Conservation (phyloP, 2,113 vertebrate species). For the Neogobius melanostomus region DNA sequence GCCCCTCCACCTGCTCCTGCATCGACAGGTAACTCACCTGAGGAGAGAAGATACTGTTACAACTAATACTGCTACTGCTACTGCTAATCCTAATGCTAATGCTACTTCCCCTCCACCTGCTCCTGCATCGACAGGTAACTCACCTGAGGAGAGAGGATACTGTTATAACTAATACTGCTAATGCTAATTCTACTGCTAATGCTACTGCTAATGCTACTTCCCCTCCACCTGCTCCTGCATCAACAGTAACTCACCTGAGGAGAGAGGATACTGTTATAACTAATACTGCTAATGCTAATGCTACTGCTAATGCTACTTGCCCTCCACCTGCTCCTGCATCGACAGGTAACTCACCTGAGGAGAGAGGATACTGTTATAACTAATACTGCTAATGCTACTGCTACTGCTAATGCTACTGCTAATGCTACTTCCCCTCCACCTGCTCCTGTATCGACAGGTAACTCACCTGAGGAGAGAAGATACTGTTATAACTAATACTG, state of each 20-base stretch:
- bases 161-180: background rate
- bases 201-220: too few species aligned
- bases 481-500: background rate
- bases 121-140: slow-evolving; percentile 92
- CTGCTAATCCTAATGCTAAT: too few species aligned
- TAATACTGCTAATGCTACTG: too few species aligned
- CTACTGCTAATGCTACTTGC: background rate
- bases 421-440: slow-evolving; percentile 71
- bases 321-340: slow-evolving; percentile 88
- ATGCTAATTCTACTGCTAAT: too few species aligned
- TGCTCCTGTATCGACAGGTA: slow-evolving; percentile 91
- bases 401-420: too few species aligned
- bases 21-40: slow-evolving; percentile 94
- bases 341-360: slow-evolving; percentile 91
- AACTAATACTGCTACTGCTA: background rate
- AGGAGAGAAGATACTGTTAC: background rate
- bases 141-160: slow-evolving; percentile 76
- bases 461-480: slow-evolving; percentile 81
- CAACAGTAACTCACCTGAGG: slow-evolving; percentile 91
- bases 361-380: background rate
- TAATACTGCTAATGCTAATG: background rate
- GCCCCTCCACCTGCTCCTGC: slow-evolving; percentile 86
- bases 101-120: slow-evolving; percentile 77
- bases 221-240: slow-evolving; percentile 89
- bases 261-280: background rate